phyloP scores from a whole-genome alignment of 2,888 invertebrate species.

The Nebria brevicollis region DNA sequence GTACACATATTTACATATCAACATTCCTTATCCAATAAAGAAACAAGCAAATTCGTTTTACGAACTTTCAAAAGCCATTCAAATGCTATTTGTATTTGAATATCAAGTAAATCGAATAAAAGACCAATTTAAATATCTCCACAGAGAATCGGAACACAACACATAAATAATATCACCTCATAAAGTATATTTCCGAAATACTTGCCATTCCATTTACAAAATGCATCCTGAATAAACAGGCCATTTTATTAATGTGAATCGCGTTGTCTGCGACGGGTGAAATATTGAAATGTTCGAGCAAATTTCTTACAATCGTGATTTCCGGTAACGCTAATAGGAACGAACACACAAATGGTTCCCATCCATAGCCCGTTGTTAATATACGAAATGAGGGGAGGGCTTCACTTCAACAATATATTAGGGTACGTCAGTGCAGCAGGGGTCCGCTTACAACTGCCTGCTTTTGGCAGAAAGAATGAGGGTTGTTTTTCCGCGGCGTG shows the following conservation, averaged over 20 bases:
- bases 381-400: conserved; percentile 34
- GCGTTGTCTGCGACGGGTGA: not conserved
- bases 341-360: conserved; percentile 13
- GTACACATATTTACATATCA: not conserved
- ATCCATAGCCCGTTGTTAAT: conserved; percentile 27
- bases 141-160: not conserved
- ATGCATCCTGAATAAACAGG: conserved; percentile 1
- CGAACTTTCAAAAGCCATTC: not conserved
- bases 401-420: conserved; percentile 45
- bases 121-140: not conserved
- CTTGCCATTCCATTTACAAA: not conserved
- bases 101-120: not conserved
- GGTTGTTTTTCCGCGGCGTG: conserved; percentile 51
- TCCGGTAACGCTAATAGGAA: conserved; percentile 33
- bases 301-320: conserved; percentile 39
- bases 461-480: conserved; percentile 51
- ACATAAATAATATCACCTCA: not conserved
- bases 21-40: not conserved
- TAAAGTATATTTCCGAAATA: not conserved
- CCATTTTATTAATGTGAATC: not conserved
- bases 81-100: not conserved
- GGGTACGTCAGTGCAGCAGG: conserved; percentile 36
- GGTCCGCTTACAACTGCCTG: conserved; percentile 30
- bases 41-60: not conserved
- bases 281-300: conserved; percentile 18